These are phyloP conservation scores for Sandelia bainsii DNA, from an alignment of 2,797 vertebrate genomes.

Conservation along the genomic window DNA sequence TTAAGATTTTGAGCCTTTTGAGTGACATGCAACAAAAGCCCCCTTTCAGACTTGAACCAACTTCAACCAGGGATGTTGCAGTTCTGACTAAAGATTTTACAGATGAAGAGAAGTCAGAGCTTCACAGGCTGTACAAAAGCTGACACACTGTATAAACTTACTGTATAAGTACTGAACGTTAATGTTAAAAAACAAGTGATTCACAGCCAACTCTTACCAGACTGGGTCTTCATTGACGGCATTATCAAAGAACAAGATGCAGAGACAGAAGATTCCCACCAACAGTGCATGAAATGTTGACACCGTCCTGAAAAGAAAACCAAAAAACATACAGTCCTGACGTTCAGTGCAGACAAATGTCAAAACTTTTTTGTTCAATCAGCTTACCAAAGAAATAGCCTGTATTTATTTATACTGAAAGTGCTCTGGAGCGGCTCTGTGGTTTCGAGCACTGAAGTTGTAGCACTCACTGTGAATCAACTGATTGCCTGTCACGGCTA, in stretches of 20 bases:
- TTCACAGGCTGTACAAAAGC: too few species aligned
- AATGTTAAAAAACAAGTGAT: neutral
- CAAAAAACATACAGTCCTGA: neutral
- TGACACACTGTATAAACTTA: too few species aligned
- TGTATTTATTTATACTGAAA: conserved; percentile 31
- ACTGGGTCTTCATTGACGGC: conserved; percentile 90
- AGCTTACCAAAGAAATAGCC: neutral
- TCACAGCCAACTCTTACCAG: conserved; percentile 88
- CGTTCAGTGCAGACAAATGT: conserved; percentile 1
- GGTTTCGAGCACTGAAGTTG: conserved; percentile 37
- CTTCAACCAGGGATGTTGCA: too few species aligned
- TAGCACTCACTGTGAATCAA: conserved; percentile 44
- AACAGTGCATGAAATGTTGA: conserved; percentile 95
- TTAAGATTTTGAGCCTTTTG: too few species aligned
- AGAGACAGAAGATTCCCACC: conserved; percentile 93
- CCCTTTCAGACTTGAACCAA: too few species aligned
- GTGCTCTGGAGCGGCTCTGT: conserved; percentile 21
- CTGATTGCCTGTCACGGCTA: conserved; percentile 59
- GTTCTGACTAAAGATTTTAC: too few species aligned
- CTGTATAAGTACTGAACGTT: neutral
- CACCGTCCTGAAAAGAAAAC: conserved; percentile 87
- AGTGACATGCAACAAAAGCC: too few species aligned
- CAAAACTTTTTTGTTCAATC: conserved; percentile 1
- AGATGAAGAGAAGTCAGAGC: too few species aligned
- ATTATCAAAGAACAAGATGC: conserved; percentile 92